Percentiles rank a stretch among this genome's conserved stretches.
These are phyloP conservation scores for Meiosimyza platycephala DNA, from an alignment of 2,888 invertebrate species.

Conservation along the genomic window DNA sequence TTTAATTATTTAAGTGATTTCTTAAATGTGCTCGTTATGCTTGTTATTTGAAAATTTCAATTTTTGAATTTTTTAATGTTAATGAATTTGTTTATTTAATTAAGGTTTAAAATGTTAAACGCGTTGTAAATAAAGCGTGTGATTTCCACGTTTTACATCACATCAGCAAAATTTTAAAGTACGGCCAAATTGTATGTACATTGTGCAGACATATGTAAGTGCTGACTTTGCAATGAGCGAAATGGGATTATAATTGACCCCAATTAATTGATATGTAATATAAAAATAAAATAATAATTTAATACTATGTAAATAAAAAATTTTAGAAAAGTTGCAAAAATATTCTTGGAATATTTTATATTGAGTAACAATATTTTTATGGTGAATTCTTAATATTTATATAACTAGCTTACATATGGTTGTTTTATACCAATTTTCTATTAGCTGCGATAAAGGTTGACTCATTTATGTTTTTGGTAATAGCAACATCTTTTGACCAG, in stretches of 20 bases:
- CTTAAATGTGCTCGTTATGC: not conserved
- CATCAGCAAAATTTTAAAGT: not conserved
- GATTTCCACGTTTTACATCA: slow-evolving; percentile 19
- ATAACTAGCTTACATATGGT: no score
- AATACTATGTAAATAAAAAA: slow-evolving; percentile 1
- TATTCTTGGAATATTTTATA: slow-evolving; percentile 33
- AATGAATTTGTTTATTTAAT: not conserved
- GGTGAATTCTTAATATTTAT: no score
- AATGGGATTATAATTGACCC: no score
- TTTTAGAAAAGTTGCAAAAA: slow-evolving; percentile 29
- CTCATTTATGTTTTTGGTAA: no score
- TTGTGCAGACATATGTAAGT: no score
- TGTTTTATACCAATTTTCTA: no score
- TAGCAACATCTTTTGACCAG: no score
- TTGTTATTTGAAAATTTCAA: not conserved
- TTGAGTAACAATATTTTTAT: no score
- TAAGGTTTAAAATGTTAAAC: slow-evolving; percentile 22
- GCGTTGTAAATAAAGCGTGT: slow-evolving; percentile 12
- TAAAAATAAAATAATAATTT: not conserved
- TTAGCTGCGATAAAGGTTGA: no score
- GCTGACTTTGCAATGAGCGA: no score
- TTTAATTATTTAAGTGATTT: not conserved
- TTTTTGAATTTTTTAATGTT: not conserved
- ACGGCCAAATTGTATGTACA: not conserved
- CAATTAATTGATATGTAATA: no score